These are phyloP conservation scores for Actenoides hombroni DNA, from an alignment of 2,113 vertebrate species.

Conservation along the genomic window DNA sequence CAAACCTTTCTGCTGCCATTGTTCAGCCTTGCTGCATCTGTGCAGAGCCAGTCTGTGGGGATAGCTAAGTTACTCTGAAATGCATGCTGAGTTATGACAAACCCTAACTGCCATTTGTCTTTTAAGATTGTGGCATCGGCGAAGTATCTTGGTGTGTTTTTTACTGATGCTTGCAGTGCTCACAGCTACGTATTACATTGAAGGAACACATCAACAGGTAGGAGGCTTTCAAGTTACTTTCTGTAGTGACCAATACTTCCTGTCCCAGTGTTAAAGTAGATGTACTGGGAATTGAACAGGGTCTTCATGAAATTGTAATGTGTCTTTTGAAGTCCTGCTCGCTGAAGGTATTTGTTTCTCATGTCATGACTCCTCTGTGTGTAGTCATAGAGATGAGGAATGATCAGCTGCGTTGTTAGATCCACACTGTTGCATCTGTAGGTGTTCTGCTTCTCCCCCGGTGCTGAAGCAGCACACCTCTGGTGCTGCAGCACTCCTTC, in stretches of 20 bases:
- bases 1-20: background rate
- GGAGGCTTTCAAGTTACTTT: background rate
- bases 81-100: background rate
- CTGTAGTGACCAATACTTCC: background rate
- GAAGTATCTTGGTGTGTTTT: conserved; percentile 79
- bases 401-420: background rate
- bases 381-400: background rate
- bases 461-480: background rate
- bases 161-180: conserved; percentile 83
- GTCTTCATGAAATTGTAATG: background rate
- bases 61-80: background rate
- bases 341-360: background rate
- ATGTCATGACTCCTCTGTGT: background rate
- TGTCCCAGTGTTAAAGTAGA: background rate
- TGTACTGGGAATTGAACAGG: background rate
- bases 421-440: background rate
- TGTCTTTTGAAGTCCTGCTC: background rate
- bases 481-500: background rate
- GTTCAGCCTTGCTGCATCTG: background rate
- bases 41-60: background rate
- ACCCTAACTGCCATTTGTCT: conserved; percentile 54
- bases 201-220: conserved; percentile 94
- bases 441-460: background rate
- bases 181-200: conserved; percentile 86
- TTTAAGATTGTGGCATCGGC: conserved; percentile 89